A percentile compares a stretch with the other conserved stretches of the same genome.
These are phyloP conservation scores for Tachina grossa DNA, from an alignment of 2,888 invertebrate species.

Conservation along the genomic window DNA sequence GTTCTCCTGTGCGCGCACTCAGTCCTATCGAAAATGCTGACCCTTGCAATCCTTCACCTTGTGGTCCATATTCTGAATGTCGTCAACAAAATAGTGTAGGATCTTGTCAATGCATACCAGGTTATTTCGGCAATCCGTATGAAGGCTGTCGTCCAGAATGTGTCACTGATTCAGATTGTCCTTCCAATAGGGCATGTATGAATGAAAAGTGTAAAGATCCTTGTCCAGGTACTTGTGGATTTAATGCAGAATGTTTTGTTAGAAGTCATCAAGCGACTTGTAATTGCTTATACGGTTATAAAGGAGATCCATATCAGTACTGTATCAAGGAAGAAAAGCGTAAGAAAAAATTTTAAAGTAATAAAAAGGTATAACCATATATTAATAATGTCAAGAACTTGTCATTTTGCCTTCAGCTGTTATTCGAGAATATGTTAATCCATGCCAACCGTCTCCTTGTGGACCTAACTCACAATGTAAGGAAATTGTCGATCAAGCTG, in stretches of 20 bases:
- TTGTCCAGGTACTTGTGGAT: constrained; percentile 90
- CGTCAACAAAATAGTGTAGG: constrained; percentile 86
- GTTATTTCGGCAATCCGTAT: constrained; percentile 90
- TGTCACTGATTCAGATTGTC: constrained; percentile 88
- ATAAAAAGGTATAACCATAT: neutral
- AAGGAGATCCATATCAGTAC: constrained; percentile 89
- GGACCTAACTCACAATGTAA: constrained; percentile 92
- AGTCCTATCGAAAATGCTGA: constrained; percentile 81
- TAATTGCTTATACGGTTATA: constrained; percentile 87
- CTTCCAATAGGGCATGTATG: constrained; percentile 87
- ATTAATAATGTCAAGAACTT: neutral
- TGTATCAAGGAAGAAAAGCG: constrained; percentile 84
- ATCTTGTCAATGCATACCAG: constrained; percentile 88
- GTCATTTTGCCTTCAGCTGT: constrained; percentile 69
- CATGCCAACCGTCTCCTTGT: constrained; percentile 86
- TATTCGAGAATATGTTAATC: constrained; percentile 78
- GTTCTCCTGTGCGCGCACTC: constrained; percentile 83
- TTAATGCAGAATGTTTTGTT: constrained; percentile 89
- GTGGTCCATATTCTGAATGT: constrained; percentile 90
- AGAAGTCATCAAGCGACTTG: constrained; percentile 88
- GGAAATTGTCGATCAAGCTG: constrained; percentile 86
- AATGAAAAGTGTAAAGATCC: constrained; percentile 90
- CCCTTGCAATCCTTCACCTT: constrained; percentile 91
- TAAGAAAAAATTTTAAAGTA: constrained; percentile 80
- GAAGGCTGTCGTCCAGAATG: constrained; percentile 90